Conservation (phyloP, 2,888 invertebrate species). For the Ophion slaviceki region DNA sequence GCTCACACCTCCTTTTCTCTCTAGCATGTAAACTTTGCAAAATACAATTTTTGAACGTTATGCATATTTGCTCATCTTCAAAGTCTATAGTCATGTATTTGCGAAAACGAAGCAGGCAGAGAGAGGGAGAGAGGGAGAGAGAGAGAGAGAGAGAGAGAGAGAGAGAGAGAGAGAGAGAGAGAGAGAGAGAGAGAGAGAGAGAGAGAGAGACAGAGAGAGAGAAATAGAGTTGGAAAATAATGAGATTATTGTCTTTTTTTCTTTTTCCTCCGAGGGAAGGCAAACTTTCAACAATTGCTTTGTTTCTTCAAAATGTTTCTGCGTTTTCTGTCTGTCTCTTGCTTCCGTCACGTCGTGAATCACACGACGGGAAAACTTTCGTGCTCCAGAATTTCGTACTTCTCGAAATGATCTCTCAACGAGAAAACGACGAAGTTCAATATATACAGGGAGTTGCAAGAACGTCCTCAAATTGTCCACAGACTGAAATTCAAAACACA, state of each 20-base stretch:
- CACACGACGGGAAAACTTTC: slow-evolving; percentile 26
- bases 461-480: background rate
- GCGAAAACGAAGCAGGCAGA: no score
- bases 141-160: no score
- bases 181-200: background rate
- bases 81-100: slow-evolving; percentile 19
- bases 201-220: background rate
- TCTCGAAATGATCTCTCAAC: slow-evolving; percentile 13
- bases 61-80: slow-evolving; percentile 43
- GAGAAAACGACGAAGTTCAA: slow-evolving; percentile 17
- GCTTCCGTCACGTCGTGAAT: slow-evolving; percentile 31
- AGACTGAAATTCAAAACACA: background rate
- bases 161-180: no score
- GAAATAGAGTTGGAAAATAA: slow-evolving; percentile 5
- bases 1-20: slow-evolving; percentile 19
- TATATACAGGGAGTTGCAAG: slow-evolving; percentile 16
- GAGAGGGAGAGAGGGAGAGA: no score
- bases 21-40: slow-evolving; percentile 44
- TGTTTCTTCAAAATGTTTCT: slow-evolving; percentile 52
- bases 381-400: slow-evolving; percentile 14
- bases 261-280: background rate
- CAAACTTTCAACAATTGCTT: slow-evolving; percentile 58
- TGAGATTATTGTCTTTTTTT: slow-evolving; percentile 12
- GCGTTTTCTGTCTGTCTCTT: slow-evolving; percentile 36
- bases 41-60: slow-evolving; percentile 61